Evolutionary conservation across 1,140 invertebrate species (phyloP), one percentile per base, ranked within the genome.

Genomic region (Hermetia illucens): DNA sequence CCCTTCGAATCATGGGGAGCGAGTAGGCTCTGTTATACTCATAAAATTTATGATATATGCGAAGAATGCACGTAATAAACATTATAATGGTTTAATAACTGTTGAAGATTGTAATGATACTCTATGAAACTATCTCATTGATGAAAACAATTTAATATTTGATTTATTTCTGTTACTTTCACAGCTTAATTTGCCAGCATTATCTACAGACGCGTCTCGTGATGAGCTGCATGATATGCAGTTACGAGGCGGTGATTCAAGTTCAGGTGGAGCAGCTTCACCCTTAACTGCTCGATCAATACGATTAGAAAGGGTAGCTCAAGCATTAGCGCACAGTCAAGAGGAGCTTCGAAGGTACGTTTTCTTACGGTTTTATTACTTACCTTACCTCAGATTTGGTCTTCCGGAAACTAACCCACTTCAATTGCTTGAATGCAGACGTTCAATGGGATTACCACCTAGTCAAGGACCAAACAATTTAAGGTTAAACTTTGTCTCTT

Each of bases 281-380:
- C 88, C 89, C 16, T 69, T 90, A 21, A 91, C 88, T 3, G 83
- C 83, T 21, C 72, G 86, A 36, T 89, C 88, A 17, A 66, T 93
- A 44, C 72, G 83, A 21, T 66, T 93, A 24, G 86, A 92, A 63
- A 65, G 83, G 40, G 82, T 87, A 19, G 83, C 83, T 42, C 79
- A 87, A 51, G 84, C 82, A 8, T 65, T 90, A 29, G 83, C 86
- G 27, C 84, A 89, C 38, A 90, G 85, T 66, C 76, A 85, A 51
- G 88, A 92, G 60, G 82, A 92, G 49, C 62, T 89, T 13, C 65
- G 82, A 51, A 75, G 77, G 67, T 81, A 70, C 41, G 65, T 67
- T 46, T 46, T 52, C 19, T 37, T 6, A 6, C 15, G 12, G 9
- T n/a, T 9, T 9, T 13, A 9, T 32, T 13, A 12, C n/a, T 15